Conservation (phyloP, 2,888 invertebrate genomes). For the Cyrtodaria siliqua region DNA sequence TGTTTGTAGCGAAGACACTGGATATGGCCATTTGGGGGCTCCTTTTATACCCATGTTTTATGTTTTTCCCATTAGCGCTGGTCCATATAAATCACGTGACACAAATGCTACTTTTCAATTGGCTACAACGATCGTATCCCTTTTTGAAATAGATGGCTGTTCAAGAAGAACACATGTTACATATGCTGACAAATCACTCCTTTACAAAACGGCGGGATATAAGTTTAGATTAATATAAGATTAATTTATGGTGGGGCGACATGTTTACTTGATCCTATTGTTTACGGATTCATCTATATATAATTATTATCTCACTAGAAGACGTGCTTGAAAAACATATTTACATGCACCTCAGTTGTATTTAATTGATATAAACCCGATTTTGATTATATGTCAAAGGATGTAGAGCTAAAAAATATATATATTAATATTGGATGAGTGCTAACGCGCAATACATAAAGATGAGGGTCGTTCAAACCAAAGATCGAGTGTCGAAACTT, state of each 20-base stretch:
- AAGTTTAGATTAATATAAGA: neutral
- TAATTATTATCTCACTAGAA: neutral
- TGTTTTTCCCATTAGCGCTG: neutral
- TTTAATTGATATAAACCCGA: too few species aligned
- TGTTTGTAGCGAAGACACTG: neutral
- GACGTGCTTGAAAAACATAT: too few species aligned
- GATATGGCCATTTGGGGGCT: neutral
- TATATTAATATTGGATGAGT: too few species aligned
- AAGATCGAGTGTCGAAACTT: too few species aligned
- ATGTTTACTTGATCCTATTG: neutral
- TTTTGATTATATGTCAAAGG: too few species aligned
- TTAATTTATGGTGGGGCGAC: neutral
- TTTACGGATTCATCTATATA: neutral
- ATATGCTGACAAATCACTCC: constrained; percentile 14
- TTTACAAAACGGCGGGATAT: too few species aligned
- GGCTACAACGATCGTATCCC: neutral
- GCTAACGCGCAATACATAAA: too few species aligned
- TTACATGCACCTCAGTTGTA: too few species aligned
- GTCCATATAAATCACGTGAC: neutral
- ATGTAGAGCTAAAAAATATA: too few species aligned
- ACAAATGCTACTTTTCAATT: neutral
- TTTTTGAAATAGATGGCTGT: neutral
- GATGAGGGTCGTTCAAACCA: too few species aligned
- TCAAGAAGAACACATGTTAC: constrained; percentile 6
- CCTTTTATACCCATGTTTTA: neutral